Evolutionary conservation across 2,888 invertebrate genomes (phyloP).

Genomic region (Cantharis nigra): DNA sequence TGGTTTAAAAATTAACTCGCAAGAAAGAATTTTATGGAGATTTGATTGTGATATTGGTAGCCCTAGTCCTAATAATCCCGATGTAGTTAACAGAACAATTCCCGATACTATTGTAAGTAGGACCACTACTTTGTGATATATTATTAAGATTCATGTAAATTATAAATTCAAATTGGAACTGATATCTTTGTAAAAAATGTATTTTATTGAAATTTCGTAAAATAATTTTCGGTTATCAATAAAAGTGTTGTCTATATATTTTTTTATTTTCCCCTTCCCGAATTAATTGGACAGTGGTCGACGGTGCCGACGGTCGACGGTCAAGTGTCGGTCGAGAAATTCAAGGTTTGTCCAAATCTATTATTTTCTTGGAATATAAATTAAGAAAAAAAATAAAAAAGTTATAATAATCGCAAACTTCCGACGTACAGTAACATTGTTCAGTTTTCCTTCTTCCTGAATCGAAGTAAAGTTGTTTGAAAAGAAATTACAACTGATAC

Average conservation of each 20-base stretch:
- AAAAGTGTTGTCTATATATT: slow-evolving; percentile 4
- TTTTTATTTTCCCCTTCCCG: not conserved
- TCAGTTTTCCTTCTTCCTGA: no score
- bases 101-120: slow-evolving; percentile 52
- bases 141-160: slow-evolving; percentile 14
- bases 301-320: no score
- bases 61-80: slow-evolving; percentile 52
- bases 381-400: no score
- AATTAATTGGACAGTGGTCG: not conserved
- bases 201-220: slow-evolving; percentile 18
- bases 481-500: no score
- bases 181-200: slow-evolving; percentile 21
- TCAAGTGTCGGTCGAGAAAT: no score
- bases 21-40: slow-evolving; percentile 55
- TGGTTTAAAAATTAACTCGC: slow-evolving; percentile 90
- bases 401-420: no score
- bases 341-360: no score
- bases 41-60: slow-evolving; percentile 55
- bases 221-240: slow-evolving; percentile 1
- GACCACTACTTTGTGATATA: slow-evolving; percentile 56
- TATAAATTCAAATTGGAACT: slow-evolving; percentile 23
- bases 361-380: no score
- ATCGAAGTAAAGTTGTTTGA: no score
- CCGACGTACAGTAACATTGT: no score
- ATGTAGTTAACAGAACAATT: slow-evolving; percentile 50